A percentile compares a stretch with the other conserved stretches of the same genome.
phyloP scores from a whole-genome alignment of 2,113 vertebrate species.

The Sceloporus undulatus region DNA sequence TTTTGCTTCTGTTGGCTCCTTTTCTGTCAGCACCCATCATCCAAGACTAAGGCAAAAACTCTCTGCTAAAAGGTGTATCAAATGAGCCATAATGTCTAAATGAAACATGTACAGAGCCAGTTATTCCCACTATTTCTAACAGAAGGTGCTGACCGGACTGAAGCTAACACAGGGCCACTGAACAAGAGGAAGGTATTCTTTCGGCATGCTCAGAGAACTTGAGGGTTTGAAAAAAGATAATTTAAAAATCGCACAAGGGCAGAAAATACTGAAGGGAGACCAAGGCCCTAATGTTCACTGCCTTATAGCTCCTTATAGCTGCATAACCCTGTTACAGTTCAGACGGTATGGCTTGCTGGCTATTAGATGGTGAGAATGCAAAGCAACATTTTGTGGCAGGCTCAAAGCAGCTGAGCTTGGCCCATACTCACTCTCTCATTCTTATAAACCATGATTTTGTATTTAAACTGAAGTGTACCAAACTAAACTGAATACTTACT shows the following conservation, averaged over 20 bases:
- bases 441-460: background rate
- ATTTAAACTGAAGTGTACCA: accelerated
- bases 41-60: background rate
- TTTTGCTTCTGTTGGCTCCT: no score
- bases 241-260: no score
- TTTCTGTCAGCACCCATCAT: no score
- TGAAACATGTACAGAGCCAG: background rate
- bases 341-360: background rate
- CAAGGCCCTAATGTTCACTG: background rate
- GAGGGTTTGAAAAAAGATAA: no score
- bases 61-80: background rate
- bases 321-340: background rate
- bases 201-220: no score
- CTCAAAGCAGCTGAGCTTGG: no score
- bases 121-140: background rate
- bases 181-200: background rate
- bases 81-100: background rate
- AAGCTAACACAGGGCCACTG: background rate
- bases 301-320: background rate
- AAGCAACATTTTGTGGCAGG: background rate
- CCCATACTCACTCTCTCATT: background rate
- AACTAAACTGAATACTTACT: slow-evolving; percentile 82
- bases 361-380: background rate
- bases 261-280: background rate
- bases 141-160: background rate